Evolutionary conservation across 2,797 vertebrate genomes (phyloP).

Genomic region (Antennarius maculatus): DNA sequence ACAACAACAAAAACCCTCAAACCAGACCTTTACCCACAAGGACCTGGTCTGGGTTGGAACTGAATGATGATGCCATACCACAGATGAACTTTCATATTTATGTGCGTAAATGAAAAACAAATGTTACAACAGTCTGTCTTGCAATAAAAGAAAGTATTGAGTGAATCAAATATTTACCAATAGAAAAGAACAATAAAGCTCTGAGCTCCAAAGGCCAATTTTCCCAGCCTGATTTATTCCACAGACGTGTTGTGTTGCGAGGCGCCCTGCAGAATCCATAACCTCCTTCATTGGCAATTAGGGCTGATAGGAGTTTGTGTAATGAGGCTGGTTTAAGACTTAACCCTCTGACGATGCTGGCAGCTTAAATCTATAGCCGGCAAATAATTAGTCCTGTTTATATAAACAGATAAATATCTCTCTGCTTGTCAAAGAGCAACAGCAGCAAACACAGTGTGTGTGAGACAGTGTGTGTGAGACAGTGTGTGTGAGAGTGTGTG

Average conservation of each 20-base stretch:
- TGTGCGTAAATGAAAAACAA: no score
- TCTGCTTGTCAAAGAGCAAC: conserved; percentile 24
- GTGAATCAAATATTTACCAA: no score
- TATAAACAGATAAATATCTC: conserved; percentile 52
- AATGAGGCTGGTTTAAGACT: conserved; percentile 62
- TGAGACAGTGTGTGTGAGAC: background rate
- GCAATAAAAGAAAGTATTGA: no score
- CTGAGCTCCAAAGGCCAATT: background rate
- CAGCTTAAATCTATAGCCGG: conserved; percentile 57
- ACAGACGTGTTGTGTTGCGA: conserved; percentile 11
- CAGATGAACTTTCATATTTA: no score
- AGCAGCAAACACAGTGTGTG: conserved; percentile 13
- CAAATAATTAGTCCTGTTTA: conserved; percentile 52
- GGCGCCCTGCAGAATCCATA: conserved; percentile 39
- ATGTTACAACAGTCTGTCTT: no score
- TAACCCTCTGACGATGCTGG: conserved; percentile 47
- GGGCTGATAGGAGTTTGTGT: conserved; percentile 50
- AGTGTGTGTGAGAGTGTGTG: background rate
- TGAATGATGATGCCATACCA: no score
- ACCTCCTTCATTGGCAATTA: conserved; percentile 53
- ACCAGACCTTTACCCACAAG: no score
- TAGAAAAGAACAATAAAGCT: background rate
- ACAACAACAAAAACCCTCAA: no score
- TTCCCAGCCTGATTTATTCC: conserved; percentile 29
- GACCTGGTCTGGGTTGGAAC: no score